Base-by-base conservation (phyloP, 1,140 invertebrate species). In the Eubasilissa regina region DNA sequence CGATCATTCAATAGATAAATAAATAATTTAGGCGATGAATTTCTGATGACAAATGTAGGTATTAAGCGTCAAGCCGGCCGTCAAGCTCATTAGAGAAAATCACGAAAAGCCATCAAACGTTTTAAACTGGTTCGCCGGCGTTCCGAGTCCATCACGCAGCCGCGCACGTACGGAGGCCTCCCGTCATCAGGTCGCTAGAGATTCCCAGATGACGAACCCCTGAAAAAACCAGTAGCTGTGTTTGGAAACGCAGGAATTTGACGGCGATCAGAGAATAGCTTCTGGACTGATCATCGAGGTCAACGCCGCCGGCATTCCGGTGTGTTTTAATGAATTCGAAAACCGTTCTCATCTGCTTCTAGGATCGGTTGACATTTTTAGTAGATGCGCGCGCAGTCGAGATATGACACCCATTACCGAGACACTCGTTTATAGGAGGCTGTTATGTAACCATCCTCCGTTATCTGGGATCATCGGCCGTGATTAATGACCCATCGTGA, bases 401-500 rank as follows among this genome's bases (percentile, higher is more conserved):
- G 77, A 78, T 78, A 78, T 78, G 77, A 78, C 77, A 78, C 68
- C 66, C 7, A 15, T 64, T 35, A 44, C 66, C 60, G 60, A 15
- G 21, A 21, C 21, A 64, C 35, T 64, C 60, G 60, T 64, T 64
- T 44, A 25, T 53, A 11, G n/a, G 64, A 68, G 51, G 51, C 53
- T 43, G 21, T 56, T 56, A 55, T 74, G 70, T 74, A 45, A 74
- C 19, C 53, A 7, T 56, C 6, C 21, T 51, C 58, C 15, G 53
- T 43, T 72, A 68, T 78, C 64, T 53, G 19, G 60, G 60, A 64
- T 64, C 66, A 17, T 48, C 51, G 47, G 11, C 47, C 47, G 62
- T 80, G 78, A 80, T 80, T 80, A 80, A 80, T 75, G 72, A 45
- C 0, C 35, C 62, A 70, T n/a, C 73, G 62, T 53, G 72, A 58